These are phyloP conservation scores for Drosophila yooni DNA, from an alignment of 2,888 invertebrate species.

Conservation along the genomic window DNA sequence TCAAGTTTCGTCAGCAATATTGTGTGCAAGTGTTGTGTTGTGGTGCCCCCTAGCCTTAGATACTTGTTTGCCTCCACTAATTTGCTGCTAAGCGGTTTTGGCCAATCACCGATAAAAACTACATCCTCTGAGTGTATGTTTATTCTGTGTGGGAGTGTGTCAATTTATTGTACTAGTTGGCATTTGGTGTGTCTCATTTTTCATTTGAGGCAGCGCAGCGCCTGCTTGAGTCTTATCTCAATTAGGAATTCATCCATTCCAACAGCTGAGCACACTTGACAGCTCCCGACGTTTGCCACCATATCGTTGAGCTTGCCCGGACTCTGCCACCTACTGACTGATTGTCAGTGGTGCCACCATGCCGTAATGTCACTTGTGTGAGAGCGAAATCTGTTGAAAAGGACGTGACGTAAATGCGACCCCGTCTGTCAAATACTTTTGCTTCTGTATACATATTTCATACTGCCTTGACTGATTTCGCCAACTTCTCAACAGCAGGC, in stretches of 20 bases:
- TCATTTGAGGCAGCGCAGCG: conserved; percentile 49
- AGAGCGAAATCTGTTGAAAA: conserved; percentile 53
- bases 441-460: conserved; percentile 43
- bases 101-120: conserved; percentile 19
- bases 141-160: conserved; percentile 14
- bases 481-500: conserved; percentile 42
- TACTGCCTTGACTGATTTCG: conserved; percentile 43
- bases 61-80: conserved; percentile 45
- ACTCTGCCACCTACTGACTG: conserved; percentile 13
- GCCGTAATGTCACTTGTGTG: conserved; percentile 8
- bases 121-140: conserved; percentile 3
- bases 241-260: conserved; percentile 71
- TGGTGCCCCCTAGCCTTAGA: conserved; percentile 15
- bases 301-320: conserved; percentile 14
- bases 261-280: conserved; percentile 59
- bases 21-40: not conserved
- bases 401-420: conserved; percentile 65
- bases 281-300: conserved; percentile 47
- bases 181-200: conserved; percentile 57
- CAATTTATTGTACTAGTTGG: conserved; percentile 24
- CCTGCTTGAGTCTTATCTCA: conserved; percentile 70
- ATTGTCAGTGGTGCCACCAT: conserved; percentile 16
- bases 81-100: conserved; percentile 50
- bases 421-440: conserved; percentile 15
- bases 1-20: conserved; percentile 51